Percentiles rank a stretch among this genome's conserved stretches.
Conservation (phyloP, 2,888 invertebrate species). For the Hydrotaea diabolus region DNA sequence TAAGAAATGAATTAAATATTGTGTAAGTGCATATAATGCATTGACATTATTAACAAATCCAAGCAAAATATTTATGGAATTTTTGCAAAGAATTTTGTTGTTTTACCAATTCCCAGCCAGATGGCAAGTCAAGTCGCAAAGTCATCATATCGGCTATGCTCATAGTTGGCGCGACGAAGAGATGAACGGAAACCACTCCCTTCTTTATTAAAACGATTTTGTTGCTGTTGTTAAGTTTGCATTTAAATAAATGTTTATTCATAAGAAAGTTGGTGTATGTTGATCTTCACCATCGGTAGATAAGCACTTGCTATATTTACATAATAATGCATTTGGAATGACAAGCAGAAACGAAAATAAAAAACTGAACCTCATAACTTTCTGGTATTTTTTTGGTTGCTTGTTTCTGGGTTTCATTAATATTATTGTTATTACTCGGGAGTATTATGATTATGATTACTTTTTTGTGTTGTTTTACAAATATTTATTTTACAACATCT, state of each 20-base stretch:
- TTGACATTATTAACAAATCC: background rate
- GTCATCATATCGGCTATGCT: background rate
- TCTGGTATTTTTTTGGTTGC: background rate
- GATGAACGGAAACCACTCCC: constrained; percentile 25
- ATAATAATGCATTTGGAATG: constrained; percentile 37
- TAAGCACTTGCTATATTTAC: constrained; percentile 17
- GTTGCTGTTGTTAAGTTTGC: too few relatives aligned
- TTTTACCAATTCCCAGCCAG: background rate
- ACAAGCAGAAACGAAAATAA: constrained; percentile 16
- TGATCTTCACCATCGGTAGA: background rate
- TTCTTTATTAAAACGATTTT: too few relatives aligned
- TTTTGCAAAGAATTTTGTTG: constrained; percentile 8
- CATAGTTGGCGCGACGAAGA: background rate
- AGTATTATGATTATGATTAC: constrained; percentile 23
- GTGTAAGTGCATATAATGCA: constrained; percentile 4
- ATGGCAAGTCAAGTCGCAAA: background rate
- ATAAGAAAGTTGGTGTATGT: background rate
- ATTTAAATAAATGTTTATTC: too few relatives aligned
- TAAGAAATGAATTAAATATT: constrained; percentile 31
- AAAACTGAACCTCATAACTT: background rate
- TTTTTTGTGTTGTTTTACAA: constrained; percentile 10
- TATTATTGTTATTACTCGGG: background rate
- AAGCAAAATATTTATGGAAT: constrained; percentile 14
- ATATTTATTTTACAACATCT: constrained; percentile 22
- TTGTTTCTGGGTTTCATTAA: background rate